Evolutionary conservation across 1,140 invertebrate species (phyloP).

Genomic region (Helicoverpa zea): DNA sequence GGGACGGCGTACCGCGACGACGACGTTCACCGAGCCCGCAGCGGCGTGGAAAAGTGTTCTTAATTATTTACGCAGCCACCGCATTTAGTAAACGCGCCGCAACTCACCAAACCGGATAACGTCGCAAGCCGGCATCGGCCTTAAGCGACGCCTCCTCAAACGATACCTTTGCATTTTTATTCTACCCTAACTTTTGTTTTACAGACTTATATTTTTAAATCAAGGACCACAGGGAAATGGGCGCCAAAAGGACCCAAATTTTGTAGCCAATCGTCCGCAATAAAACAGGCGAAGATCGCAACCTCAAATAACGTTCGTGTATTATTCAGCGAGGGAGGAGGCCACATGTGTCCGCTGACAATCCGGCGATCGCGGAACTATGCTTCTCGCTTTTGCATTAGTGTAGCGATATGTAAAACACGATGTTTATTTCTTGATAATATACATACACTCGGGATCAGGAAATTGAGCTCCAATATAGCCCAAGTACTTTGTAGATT

Average conservation of each 20-base stretch:
- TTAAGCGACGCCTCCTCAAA: conserved; percentile 10
- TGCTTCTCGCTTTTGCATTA: conserved; percentile 52
- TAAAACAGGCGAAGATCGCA: conserved; percentile 77
- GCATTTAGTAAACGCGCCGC: conserved; percentile 64
- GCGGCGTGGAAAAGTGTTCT: conserved; percentile 72
- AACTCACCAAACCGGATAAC: conserved; percentile 49
- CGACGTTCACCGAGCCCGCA: conserved; percentile 15
- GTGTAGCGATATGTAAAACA: conserved; percentile 53
- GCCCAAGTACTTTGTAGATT: conserved; percentile 52
- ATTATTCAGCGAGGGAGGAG: conserved; percentile 74
- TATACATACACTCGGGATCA: conserved; percentile 10
- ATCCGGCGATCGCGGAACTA: conserved; percentile 64
- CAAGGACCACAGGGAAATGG: conserved; percentile 41
- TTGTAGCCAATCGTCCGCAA: conserved; percentile 77
- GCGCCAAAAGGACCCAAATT: conserved; percentile 58
- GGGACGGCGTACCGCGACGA: neutral
- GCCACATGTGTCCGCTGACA: conserved; percentile 78
- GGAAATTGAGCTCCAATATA: conserved; percentile 7
- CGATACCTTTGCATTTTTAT: conserved; percentile 47
- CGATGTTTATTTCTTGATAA: conserved; percentile 47
- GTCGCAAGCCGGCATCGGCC: conserved; percentile 33
- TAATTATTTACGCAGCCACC: conserved; percentile 76
- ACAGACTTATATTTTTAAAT: conserved; percentile 57
- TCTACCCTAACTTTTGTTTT: conserved; percentile 44
- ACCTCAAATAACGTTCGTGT: conserved; percentile 73